Evolutionary conservation across 2,113 vertebrate genomes (phyloP).

Genomic region (Phoenicopterus ruber): DNA sequence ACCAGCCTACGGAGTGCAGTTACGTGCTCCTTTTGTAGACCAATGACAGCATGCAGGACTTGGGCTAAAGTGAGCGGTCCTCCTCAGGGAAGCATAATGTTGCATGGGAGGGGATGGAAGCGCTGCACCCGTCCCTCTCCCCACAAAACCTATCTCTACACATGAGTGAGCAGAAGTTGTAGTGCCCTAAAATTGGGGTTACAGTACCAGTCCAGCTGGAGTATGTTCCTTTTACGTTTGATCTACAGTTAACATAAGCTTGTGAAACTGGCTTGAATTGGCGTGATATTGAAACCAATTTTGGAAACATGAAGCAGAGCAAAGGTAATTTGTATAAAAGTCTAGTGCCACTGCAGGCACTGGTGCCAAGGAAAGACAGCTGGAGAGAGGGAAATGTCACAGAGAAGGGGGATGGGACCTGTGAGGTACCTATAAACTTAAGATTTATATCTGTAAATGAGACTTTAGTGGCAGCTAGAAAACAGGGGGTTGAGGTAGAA

Average conservation of each 20-base stretch:
- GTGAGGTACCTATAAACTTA: not conserved
- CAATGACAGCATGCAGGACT: not conserved
- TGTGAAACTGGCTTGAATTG: not conserved
- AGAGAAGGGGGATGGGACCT: not conserved
- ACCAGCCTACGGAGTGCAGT: accelerated
- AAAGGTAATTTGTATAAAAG: not conserved
- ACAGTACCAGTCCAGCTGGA: not conserved
- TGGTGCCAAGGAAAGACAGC: not conserved
- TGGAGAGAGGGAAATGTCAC: not conserved
- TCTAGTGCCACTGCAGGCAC: not conserved
- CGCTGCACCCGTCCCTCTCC: not conserved
- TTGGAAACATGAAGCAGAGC: not conserved
- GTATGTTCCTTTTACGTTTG: not conserved
- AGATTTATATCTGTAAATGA: not conserved
- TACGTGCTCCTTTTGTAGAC: not conserved
- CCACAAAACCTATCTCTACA: not conserved
- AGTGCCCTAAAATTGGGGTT: not conserved
- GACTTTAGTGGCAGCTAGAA: not conserved
- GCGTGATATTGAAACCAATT: not conserved
- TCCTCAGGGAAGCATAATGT: not conserved
- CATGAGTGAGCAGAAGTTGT: not conserved
- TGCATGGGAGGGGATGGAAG: not conserved
- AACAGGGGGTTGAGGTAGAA: not conserved
- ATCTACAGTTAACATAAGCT: not conserved
- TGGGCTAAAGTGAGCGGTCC: not conserved